Base-by-base conservation (phyloP, 2,888 invertebrate genomes). In the Eilema caniola region DNA sequence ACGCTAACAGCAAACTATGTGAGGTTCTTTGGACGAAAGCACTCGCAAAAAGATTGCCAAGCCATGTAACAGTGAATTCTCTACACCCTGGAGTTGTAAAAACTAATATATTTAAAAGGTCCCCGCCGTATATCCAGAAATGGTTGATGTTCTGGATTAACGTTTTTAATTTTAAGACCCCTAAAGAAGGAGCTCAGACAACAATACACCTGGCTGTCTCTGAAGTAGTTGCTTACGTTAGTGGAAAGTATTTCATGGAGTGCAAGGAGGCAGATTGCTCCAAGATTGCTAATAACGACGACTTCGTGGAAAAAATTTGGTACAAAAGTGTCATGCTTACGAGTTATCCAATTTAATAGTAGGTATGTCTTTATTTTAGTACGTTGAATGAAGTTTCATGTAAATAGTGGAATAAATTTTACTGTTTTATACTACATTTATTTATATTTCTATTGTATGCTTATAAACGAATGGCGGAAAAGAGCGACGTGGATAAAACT, bases 51-150 rank as follows among this genome's bases (percentile, higher is more conserved):
- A 84, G 88, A 31, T 75, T 95, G 5, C 90, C 93, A 2, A 81
- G 82, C n/a, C 97, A 96, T 5, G 96, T 98, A 0, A 97, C 97
- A 0, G 97, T 96, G 0, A 98, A 98, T 86, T 97, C 96, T 76
- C 89, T 98, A 65, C 98, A 98, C 91, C 98, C 98, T 0, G 98
- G 98, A 20, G 92, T 97, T 87, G 97, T 98, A 57, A 97, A 97
- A 86, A 97, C 97, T 0, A 97, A 97, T 24, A 98, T 98, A 67
- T 98, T 97, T 96, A 95, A 97, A 53, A 97, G 95, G 80, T 90
- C 96, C 1, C 20, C 47, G 20, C 47, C 20, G 96, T 96, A 0
- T 65, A 75, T 0, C 11, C 88, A 96, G 1, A 96, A 95, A 25
- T 90, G 96, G 0, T 76, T 97, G 74, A 88, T 93, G 74, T 83